A percentile compares a stretch with the other conserved stretches of the same genome.
Conservation (phyloP, 2,113 vertebrate species). For the Eptesicus fuscus region DNA sequence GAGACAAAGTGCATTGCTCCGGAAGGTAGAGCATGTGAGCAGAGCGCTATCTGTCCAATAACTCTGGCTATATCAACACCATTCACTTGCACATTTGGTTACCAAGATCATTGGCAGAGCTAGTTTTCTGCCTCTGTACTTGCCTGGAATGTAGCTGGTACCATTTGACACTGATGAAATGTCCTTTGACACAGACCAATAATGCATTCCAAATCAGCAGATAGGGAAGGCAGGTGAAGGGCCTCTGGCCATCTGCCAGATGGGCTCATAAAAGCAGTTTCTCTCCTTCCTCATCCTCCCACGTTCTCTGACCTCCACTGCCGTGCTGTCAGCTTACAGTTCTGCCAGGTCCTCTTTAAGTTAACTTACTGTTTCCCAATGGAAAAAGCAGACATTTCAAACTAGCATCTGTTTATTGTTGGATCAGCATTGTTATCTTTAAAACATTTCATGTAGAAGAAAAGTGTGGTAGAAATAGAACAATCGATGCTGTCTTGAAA, state of each 20-base stretch:
- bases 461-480: background rate
- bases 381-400: background rate
- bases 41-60: fast-evolving
- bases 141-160: background rate
- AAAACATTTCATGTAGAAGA: background rate
- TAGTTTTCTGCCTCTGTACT: background rate
- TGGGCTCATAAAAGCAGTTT: too few relatives aligned
- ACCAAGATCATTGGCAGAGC: background rate
- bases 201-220: too few relatives aligned
- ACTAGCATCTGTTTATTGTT: background rate
- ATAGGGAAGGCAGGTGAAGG: background rate
- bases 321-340: fast-evolving
- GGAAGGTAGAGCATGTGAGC: fast-evolving
- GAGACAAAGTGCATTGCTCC: background rate
- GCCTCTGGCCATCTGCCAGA: fast-evolving
- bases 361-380: background rate
- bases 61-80: fast-evolving
- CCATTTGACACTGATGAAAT: background rate
- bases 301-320: background rate
- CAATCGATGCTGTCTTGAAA: background rate
- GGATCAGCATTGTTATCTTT: background rate
- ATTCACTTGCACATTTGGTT: fast-evolving
- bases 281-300: background rate
- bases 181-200: background rate
- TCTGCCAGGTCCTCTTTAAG: background rate